phyloP scores from a whole-genome alignment of 2,797 vertebrate genomes.

The Passerculus sandwichensis region DNA sequence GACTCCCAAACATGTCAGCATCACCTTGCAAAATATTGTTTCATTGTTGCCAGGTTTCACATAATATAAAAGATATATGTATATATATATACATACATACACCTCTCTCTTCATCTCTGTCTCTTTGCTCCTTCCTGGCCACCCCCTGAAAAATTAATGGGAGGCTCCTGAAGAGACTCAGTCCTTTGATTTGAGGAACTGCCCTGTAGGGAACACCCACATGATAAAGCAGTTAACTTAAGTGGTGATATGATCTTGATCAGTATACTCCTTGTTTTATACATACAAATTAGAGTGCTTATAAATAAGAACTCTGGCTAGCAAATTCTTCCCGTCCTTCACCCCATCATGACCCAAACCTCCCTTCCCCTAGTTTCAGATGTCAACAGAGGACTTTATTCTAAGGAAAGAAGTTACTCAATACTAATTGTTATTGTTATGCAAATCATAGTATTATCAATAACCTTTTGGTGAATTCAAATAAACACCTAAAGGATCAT shows the following conservation, averaged over 20 bases:
- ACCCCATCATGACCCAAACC: neutral
- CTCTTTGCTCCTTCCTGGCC: neutral
- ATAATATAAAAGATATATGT: neutral
- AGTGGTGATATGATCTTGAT: neutral
- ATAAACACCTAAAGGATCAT: neutral
- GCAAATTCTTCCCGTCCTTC: rapidly evolving
- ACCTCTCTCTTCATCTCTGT: neutral
- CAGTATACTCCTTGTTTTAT: neutral
- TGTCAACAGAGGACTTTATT: neutral
- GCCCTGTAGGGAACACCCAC: neutral
- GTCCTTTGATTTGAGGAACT: neutral
- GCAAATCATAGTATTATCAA: neutral
- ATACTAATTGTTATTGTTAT: neutral
- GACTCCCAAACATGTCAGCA: neutral
- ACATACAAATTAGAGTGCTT: neutral
- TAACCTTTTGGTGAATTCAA: neutral
- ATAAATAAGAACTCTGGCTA: neutral
- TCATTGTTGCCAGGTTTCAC: neutral
- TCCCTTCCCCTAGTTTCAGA: neutral
- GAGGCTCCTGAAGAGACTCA: neutral
- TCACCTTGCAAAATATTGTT: neutral
- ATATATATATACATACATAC: too few relatives aligned
- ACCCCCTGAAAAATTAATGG: neutral
- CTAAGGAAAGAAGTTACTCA: neutral
- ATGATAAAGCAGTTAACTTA: neutral